A percentile compares a stretch with the other conserved stretches of the same genome.
These are phyloP conservation scores for Drosophila putrida DNA, from an alignment of 2,888 invertebrate species.

Conservation along the genomic window DNA sequence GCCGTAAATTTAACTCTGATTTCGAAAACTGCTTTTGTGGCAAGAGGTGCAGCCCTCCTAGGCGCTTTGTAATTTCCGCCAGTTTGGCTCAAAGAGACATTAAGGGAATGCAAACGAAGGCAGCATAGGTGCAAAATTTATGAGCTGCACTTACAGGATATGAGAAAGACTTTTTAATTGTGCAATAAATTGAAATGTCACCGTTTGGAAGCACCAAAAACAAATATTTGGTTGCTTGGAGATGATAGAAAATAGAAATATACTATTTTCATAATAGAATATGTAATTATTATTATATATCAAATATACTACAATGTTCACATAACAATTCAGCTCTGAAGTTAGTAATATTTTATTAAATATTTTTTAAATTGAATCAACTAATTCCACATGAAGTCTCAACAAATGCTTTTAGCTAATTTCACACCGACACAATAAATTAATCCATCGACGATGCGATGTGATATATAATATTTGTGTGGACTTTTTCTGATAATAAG, in stretches of 20 bases:
- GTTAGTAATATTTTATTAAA: background rate
- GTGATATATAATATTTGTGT: no score
- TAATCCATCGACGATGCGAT: slow-evolving; percentile 51
- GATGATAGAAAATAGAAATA: no score
- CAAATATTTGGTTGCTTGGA: slow-evolving; percentile 52
- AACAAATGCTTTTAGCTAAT: slow-evolving; percentile 29
- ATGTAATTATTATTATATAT: no score
- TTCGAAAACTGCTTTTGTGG: slow-evolving; percentile 13
- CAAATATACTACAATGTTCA: no score
- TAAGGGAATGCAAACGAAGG: background rate
- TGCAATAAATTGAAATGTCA: slow-evolving; percentile 66
- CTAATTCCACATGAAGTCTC: background rate
- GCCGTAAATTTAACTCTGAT: slow-evolving; percentile 6
- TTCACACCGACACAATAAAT: slow-evolving; percentile 33
- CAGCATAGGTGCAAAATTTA: slow-evolving; percentile 61
- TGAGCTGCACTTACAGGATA: slow-evolving; percentile 64
- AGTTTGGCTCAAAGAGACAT: background rate
- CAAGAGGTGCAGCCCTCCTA: slow-evolving; percentile 25
- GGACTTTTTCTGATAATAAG: no score
- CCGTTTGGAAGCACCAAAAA: slow-evolving; percentile 14
- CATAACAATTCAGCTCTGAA: no score
- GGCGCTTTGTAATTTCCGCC: slow-evolving; percentile 66
- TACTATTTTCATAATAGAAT: no score
- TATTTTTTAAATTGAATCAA: no score
- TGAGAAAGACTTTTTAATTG: slow-evolving; percentile 73